Base-by-base conservation (phyloP, 2,113 vertebrate genomes). In the Myxocyprinus asiaticus region DNA sequence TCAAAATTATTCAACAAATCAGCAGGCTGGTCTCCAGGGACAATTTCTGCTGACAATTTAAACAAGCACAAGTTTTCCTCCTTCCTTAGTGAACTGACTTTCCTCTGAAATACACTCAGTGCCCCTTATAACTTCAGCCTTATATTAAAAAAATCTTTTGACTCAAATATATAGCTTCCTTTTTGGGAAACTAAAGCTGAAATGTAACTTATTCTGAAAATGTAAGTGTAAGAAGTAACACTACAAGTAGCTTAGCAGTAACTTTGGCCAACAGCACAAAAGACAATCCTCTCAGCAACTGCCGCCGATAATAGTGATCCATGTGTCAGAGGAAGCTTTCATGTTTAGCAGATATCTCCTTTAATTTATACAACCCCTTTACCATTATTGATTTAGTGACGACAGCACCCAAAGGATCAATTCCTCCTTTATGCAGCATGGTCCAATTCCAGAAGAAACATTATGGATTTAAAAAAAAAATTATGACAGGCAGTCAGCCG, bases 391-490 rank as follows among this genome's bases (percentile, higher is more conserved):
- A 99, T 96, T 93, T 88, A 84, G 88, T 91, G 92, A 94, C 94
- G 91, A 94, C 89, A 91, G 92, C 91, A 85, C 92, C 92, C 88
- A 85, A 91, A 95, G 94, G 94, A 96, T 96, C 90, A 92, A 96
- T 97, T 94, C 84, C 85, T 93, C 89, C 89, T 8, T 79, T 87
- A 91, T 86, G 87, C 88, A 91, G 88, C 93, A 92, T 88, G 93
- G 93, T 92, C 92, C 91, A 88, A 91, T 94, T 94, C 93, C 93
- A 86, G 92, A 92, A 92, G 88, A 88, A 94, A 92, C 93, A 90
- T 90, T 96, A 98, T 98, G 90, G 97, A 99, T 99, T 98, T 97
- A 94, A 93, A 93, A 94, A 95, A 96, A 85, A 96, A 95, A 97
- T 98, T 96, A 98, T 97, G 97, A 97, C 96, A 98, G 93, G 93